Evolutionary conservation across 2,113 vertebrate genomes (phyloP).

Genomic region (Periophthalmodon schlosseri): DNA sequence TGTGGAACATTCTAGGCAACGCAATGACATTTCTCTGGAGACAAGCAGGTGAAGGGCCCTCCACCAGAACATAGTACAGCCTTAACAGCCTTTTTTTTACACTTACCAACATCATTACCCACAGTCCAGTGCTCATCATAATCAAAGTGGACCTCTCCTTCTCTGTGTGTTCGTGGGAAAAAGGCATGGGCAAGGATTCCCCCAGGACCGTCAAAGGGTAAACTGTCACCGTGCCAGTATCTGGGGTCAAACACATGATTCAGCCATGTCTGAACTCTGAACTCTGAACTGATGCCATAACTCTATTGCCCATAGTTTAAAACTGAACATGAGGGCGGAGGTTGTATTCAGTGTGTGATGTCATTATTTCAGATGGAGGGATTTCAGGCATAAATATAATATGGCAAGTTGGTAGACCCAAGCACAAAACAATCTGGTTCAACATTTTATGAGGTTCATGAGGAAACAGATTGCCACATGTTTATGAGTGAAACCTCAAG

Average conservation of each 20-base stretch:
- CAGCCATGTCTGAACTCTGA: not conserved
- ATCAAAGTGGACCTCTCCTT: conserved; percentile 93
- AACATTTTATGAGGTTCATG: too few relatives aligned
- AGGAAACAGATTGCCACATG: too few relatives aligned
- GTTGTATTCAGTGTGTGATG: not conserved
- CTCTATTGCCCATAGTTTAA: not conserved
- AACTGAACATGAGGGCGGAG: not conserved
- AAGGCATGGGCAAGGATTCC: conserved; percentile 91
- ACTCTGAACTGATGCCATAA: not conserved
- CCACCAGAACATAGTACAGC: not conserved
- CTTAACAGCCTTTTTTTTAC: not conserved
- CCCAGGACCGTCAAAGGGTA: conserved; percentile 90
- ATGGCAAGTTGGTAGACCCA: not conserved
- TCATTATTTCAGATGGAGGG: not conserved
- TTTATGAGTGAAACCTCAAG: too few relatives aligned
- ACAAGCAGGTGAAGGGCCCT: too few relatives aligned
- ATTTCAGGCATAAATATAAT: not conserved
- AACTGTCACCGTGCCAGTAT: conserved; percentile 90
- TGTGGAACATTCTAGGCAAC: too few relatives aligned
- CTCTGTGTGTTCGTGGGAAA: conserved; percentile 87
- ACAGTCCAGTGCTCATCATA: conserved; percentile 91
- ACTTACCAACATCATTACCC: conserved; percentile 83
- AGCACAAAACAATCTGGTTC: too few relatives aligned
- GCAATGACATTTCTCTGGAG: not conserved
- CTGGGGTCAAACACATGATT: conserved; percentile 60